phyloP scores from a whole-genome alignment of 92 coral and sea anemone genomes.

The Umimayanthus chanpuru region DNA sequence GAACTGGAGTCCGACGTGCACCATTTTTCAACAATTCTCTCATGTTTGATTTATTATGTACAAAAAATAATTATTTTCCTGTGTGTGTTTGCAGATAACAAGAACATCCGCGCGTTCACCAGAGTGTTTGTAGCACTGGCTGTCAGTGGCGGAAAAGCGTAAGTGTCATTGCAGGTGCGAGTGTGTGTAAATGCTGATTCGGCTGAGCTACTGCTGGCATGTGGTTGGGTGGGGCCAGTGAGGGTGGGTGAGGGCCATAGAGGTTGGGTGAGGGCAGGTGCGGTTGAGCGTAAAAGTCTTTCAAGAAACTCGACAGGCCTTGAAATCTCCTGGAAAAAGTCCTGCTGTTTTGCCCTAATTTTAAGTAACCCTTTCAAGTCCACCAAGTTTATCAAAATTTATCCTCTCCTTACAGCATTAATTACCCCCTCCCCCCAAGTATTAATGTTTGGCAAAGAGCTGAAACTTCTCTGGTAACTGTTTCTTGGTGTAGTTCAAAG shows the following conservation, averaged over 20 bases:
- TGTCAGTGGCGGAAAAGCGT: constrained; percentile 82
- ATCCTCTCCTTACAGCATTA: too few species aligned
- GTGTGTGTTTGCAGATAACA: constrained; percentile 47
- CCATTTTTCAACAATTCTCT: not conserved
- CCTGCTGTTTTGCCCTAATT: not conserved
- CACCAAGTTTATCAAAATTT: too few species aligned
- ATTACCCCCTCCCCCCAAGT: too few species aligned
- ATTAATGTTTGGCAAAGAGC: not conserved
- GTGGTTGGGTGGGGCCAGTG: too few species aligned
- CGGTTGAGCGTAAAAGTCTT: too few species aligned
- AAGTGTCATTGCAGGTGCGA: constrained; percentile 43
- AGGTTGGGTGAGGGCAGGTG: too few species aligned
- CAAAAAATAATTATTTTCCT: not conserved
- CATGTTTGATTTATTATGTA: not conserved
- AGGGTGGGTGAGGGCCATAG: too few species aligned
- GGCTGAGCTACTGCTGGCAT: too few species aligned
- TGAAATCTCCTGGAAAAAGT: not conserved
- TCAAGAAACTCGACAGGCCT: not conserved
- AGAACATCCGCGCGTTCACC: constrained; percentile 77
- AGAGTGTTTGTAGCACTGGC: constrained; percentile 94
- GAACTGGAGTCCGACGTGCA: not conserved
- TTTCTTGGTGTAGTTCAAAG: not conserved
- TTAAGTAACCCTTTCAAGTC: not conserved
- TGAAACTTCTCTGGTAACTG: too few species aligned
- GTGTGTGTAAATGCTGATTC: not conserved